Evolutionary conservation across 1,140 invertebrate species (phyloP), one percentile per base, ranked within the genome.

Genomic region (Linepithema humile): DNA sequence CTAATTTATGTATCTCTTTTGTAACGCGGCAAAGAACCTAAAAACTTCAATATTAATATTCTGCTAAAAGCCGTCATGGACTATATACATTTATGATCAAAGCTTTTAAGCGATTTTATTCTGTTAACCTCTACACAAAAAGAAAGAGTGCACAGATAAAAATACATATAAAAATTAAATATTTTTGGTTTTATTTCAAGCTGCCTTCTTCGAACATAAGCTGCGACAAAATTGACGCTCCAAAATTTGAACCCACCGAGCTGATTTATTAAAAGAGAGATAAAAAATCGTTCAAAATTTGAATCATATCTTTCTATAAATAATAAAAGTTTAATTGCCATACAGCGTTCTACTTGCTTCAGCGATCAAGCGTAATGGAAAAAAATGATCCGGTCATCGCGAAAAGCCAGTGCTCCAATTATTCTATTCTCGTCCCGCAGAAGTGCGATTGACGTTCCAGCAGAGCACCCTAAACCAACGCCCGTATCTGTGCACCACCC

Each of bases 41-140:
- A 80, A 70, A 80, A 69, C 62, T 43, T 70, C 50, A 69, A 70
- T 70, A 62, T 43, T 57, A 57, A 80, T 69, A 80, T 38, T 32
- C 48, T 6, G 3, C 48, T 43, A 43, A 69, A 69, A 70, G 38
- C 62, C 65, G 17, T 32, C 62, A 17, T 5, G 35, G 35, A 23
- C 57, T 65, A 26, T 45, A 57, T 20, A 10, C 26, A 23, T 69
- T 70, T 69, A 55, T 12, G 35, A 7, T 23, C n/a, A 6, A 29
- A 53, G 26, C 62, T 69, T 69, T 69, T 15, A 55, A 65, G 9
- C 35, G 7, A 55, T 55, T 53, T 78, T 43, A 26, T 57, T 50
- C 38, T 10, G 12, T 32, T 70, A n/a, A 64, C 6, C 15, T 38
- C 65, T 35, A 43, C 4, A 9, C 2, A 15, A n/a, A n/a, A n/a